phyloP scores from a whole-genome alignment of 2,888 invertebrate genomes.

The Chouioia cunea region DNA sequence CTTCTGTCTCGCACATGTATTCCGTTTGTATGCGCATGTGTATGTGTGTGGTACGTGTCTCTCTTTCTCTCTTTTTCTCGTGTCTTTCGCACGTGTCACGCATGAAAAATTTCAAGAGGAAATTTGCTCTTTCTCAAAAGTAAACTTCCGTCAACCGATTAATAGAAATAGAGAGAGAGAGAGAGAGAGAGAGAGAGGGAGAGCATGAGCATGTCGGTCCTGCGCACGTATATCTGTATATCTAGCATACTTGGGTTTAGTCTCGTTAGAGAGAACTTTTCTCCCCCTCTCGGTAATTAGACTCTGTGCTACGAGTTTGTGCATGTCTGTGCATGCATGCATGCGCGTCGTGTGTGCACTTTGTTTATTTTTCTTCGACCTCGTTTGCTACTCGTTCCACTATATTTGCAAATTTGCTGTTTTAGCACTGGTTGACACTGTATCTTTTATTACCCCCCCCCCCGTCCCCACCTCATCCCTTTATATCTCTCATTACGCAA shows the following conservation, averaged over 20 bases:
- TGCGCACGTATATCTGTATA: too few species aligned
- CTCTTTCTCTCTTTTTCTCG: background rate
- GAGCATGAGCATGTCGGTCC: too few species aligned
- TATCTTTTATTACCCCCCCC: too few species aligned
- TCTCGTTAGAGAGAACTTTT: background rate
- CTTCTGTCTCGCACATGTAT: background rate
- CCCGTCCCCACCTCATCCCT: too few species aligned
- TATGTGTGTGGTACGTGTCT: background rate
- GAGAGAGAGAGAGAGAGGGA: too few species aligned
- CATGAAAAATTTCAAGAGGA: constrained; percentile 26
- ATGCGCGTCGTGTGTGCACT: background rate
- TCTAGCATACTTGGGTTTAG: background rate
- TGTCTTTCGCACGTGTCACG: constrained; percentile 18
- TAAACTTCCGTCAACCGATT: too few species aligned
- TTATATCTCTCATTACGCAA: too few species aligned
- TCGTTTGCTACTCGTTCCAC: background rate
- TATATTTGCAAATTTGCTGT: background rate
- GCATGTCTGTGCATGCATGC: background rate
- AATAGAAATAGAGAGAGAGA: too few species aligned
- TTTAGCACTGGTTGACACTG: background rate
- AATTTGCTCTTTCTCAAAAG: constrained; percentile 3
- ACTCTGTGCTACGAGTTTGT: background rate
- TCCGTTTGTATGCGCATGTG: background rate
- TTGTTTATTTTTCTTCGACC: background rate
- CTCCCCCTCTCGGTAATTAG: constrained; percentile 16